phyloP scores from a whole-genome alignment of 1,140 invertebrate genomes.

The Drosophila parvula region DNA sequence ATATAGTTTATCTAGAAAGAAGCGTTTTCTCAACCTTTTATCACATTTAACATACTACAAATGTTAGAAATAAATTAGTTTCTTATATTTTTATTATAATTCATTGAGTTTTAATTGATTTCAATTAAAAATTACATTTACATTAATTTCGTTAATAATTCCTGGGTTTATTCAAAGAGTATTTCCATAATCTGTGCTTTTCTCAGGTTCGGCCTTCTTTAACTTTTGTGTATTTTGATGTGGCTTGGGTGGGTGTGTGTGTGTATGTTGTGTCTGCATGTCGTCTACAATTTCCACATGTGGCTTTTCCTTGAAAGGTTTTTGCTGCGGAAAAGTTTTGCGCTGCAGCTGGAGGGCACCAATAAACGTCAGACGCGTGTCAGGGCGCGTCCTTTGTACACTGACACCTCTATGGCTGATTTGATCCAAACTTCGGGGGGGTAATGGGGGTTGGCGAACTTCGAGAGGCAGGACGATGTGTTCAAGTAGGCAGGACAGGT shows the following conservation, averaged over 20 bases:
- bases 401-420: slow-evolving; percentile 71
- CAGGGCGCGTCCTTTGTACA: slow-evolving; percentile 72
- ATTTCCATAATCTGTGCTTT: background rate
- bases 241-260: slow-evolving; percentile 20
- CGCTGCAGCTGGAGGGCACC: slow-evolving; percentile 56
- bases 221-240: slow-evolving; percentile 25
- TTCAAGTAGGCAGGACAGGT: slow-evolving; percentile 9
- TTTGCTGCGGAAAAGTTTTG: slow-evolving; percentile 53
- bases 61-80: background rate
- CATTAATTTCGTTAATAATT: background rate
- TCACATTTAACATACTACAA: background rate
- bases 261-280: slow-evolving; percentile 44
- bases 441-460: slow-evolving; percentile 37
- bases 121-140: too few species aligned
- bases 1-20: background rate
- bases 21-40: background rate
- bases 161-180: background rate
- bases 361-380: slow-evolving; percentile 79
- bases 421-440: slow-evolving; percentile 36
- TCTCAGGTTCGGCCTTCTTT: background rate
- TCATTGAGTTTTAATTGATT: background rate
- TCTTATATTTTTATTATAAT: background rate
- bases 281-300: slow-evolving; percentile 65
- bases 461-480: slow-evolving; percentile 4
- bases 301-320: slow-evolving; percentile 42